Base-by-base conservation (phyloP, 2,113 vertebrate genomes). In the Falco punctatus region DNA sequence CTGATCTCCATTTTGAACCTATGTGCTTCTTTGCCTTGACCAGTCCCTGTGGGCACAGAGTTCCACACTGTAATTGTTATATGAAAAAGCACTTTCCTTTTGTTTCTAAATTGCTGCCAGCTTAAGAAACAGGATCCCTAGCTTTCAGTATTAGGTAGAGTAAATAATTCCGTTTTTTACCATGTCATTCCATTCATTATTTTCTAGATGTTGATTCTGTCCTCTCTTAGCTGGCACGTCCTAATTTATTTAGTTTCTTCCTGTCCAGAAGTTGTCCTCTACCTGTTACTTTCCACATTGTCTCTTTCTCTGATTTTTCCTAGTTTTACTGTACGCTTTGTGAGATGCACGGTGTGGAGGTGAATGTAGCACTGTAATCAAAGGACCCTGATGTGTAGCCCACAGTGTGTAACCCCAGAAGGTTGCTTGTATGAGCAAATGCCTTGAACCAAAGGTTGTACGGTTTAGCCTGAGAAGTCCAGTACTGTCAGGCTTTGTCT, bases 111-210 rank as follows among this genome's bases (percentile, higher is more conserved):
- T 62, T 86, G 55, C n/a, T 78, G 69, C 59, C 61, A 78, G 58
- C 89, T 95, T 92, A 73, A 73, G 55, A 86, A 94, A 38, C 61
- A 95, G 69, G n/a, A 30, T 81, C 61, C 54, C 15, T 0, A 6
- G 33, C 55, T 94, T 94, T 59, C 73, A 92, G 64, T 94, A 81
- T 75, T 89, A 67, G 77, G 81, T 81, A 67, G 42, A 84, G 81
- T 84, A 94, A 94, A 64, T 77, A 69, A 81, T 59, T 75, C 40
- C 42, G 11, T 12, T 59, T 94, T 94, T 82, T 23, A 74, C 58
- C 51, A 80, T 52, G 48, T 72, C 20, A 57, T 95, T 92, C 70
- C 49, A 57, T 91, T 95, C 26, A 38, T 81, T 87, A 75, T 87
- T 92, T 96, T 95, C 81, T 88, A 87, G 70, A 65, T 79, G 58